phyloP scores from a whole-genome alignment of 2,113 vertebrate genomes.

The Benitochromis conjunctus region DNA sequence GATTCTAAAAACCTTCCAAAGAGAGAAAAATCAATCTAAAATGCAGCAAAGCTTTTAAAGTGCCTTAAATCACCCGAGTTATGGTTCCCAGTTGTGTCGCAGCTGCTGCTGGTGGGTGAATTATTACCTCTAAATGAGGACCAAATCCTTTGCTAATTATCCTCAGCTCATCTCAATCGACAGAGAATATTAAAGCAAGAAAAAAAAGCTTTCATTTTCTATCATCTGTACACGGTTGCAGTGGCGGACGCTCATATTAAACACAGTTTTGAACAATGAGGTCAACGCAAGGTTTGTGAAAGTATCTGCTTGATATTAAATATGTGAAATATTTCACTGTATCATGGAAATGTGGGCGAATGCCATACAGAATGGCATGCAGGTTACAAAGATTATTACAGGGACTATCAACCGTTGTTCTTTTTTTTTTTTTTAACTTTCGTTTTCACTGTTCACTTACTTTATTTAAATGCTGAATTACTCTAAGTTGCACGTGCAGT shows the following conservation, averaged over 20 bases:
- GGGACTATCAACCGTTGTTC: not conserved
- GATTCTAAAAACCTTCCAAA: not conserved
- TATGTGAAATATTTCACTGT: not conserved
- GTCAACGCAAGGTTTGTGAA: rapidly evolving
- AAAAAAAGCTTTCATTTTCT: not conserved
- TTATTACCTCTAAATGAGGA: not conserved
- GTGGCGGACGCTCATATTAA: not conserved
- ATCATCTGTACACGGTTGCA: not conserved
- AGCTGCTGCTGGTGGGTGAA: not conserved
- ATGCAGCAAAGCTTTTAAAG: not conserved
- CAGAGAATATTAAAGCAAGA: not conserved
- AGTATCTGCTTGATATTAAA: not conserved
- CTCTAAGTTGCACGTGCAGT: not conserved
- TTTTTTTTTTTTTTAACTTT: not conserved
- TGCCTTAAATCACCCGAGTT: not conserved
- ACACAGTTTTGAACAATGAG: not conserved
- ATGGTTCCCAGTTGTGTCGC: not conserved
- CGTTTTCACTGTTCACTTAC: not conserved
- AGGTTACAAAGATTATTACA: not conserved
- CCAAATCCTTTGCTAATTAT: not conserved
- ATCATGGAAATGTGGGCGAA: not conserved
- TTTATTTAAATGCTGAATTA: rapidly evolving
- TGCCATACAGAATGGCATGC: rapidly evolving
- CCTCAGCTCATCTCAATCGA: not conserved
- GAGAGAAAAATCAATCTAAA: not conserved